phyloP scores from a whole-genome alignment of 2,113 vertebrate species.

The Junco hyemalis region DNA sequence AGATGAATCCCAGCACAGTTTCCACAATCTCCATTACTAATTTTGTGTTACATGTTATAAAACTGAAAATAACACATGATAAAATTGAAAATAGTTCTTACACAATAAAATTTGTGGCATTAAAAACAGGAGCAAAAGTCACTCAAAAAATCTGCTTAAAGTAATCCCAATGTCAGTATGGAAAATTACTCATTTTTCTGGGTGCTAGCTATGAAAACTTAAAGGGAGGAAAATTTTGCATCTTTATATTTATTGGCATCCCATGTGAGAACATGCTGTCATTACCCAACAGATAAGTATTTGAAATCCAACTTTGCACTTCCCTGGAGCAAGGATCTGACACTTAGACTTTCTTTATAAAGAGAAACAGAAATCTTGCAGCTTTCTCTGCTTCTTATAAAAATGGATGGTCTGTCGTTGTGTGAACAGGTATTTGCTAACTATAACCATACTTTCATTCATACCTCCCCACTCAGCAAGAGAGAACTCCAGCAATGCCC shows the following conservation, averaged over 20 bases:
- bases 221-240: background rate
- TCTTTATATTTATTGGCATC: slow-evolving; percentile 47
- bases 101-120: background rate
- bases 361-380: background rate
- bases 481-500: background rate
- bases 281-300: slow-evolving; percentile 39
- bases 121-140: slow-evolving; percentile 37
- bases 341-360: background rate
- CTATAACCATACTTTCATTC: background rate
- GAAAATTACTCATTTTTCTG: slow-evolving; percentile 26
- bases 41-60: background rate
- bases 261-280: slow-evolving; percentile 25
- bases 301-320: background rate
- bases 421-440: background rate
- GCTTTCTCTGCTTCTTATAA: background rate
- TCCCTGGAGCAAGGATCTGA: background rate
- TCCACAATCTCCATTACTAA: background rate
- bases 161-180: background rate
- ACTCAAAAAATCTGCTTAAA: slow-evolving; percentile 51
- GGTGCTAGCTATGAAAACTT: slow-evolving; percentile 21
- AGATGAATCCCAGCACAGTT: slow-evolving; percentile 6
- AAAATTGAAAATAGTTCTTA: slow-evolving; percentile 10
- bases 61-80: slow-evolving; percentile 7
- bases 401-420: background rate
- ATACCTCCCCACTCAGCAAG: background rate